Evolutionary conservation across 2,113 vertebrate genomes (phyloP).

Genomic region (Polypterus bichir): DNA sequence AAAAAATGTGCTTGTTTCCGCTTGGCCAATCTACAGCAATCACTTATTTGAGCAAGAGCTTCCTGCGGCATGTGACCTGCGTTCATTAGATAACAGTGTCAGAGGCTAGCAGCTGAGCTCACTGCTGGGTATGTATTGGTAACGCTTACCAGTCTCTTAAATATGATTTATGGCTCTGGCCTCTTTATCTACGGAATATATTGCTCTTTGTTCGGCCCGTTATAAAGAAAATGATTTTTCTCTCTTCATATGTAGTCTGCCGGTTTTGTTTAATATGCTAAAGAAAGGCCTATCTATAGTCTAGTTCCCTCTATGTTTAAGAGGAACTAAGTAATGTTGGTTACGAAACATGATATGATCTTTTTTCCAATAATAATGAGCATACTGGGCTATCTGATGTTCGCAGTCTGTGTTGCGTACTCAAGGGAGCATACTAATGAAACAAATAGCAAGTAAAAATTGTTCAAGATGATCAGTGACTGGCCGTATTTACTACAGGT

Average conservation of each 20-base stretch:
- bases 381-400: not conserved
- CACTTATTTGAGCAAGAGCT: constrained; percentile 10
- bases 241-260: too few species aligned
- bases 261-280: too few species aligned
- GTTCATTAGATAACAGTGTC: constrained; percentile 7
- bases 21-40: constrained; percentile 5
- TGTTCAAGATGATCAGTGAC: too few species aligned
- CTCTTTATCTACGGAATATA: too few species aligned
- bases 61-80: constrained; percentile 8
- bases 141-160: not conserved
- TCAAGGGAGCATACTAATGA: too few species aligned
- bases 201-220: too few species aligned
- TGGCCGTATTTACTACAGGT: too few species aligned
- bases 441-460: too few species aligned
- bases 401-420: not conserved
- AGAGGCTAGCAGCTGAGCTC: not conserved
- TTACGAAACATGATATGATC: not conserved
- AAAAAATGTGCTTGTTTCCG: constrained; percentile 3
- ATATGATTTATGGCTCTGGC: too few species aligned
- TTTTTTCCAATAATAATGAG: not conserved
- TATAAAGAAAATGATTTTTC: too few species aligned
- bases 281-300: not conserved
- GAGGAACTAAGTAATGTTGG: not conserved
- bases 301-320: not conserved
- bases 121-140: constrained; percentile 7